Evolutionary conservation across 1,140 invertebrate genomes (phyloP).

Genomic region (Drosophila mojavensis): DNA sequence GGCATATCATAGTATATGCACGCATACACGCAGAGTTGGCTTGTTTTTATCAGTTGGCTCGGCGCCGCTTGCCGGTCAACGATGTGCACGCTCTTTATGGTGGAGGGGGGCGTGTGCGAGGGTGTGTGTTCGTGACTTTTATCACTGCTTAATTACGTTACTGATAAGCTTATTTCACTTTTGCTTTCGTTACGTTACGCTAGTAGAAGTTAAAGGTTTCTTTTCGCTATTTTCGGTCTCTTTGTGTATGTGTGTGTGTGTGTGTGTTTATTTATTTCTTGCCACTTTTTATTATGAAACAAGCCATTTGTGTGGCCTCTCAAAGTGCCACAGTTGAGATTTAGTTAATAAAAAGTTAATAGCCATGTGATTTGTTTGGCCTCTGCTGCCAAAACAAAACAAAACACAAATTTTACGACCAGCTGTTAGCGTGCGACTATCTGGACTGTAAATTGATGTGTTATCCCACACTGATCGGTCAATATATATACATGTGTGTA

Average conservation of each 20-base stretch:
- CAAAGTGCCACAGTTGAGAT: conserved; percentile 62
- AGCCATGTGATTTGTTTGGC: conserved; percentile 77
- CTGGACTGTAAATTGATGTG: conserved; percentile 47
- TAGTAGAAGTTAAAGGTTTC: conserved; percentile 52
- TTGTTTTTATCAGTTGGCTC: conserved; percentile 15
- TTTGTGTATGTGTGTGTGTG: background rate
- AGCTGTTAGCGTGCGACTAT: conserved; percentile 41
- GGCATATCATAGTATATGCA: conserved; percentile 37
- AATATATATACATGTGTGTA: background rate
- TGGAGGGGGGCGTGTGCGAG: conserved; percentile 36
- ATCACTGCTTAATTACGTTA: conserved; percentile 80
- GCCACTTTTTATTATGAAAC: conserved; percentile 22
- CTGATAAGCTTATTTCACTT: conserved; percentile 69
- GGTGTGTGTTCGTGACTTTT: conserved; percentile 62
- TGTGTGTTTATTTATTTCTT: conserved; percentile 28
- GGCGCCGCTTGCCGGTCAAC: conserved; percentile 43
- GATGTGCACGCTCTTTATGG: conserved; percentile 2
- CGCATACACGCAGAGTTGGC: conserved; percentile 2
- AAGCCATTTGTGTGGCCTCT: conserved; percentile 29
- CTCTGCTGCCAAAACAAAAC: conserved; percentile 35
- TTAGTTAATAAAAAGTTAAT: conserved; percentile 81
- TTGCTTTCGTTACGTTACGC: conserved; percentile 42
- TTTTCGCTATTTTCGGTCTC: conserved; percentile 3
- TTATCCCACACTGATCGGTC: conserved; percentile 11
- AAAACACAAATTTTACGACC: conserved; percentile 46